Percentiles rank a stretch among this genome's conserved stretches.
Conservation (phyloP, 2,797 vertebrate genomes). For the Luscinia megarhynchos region DNA sequence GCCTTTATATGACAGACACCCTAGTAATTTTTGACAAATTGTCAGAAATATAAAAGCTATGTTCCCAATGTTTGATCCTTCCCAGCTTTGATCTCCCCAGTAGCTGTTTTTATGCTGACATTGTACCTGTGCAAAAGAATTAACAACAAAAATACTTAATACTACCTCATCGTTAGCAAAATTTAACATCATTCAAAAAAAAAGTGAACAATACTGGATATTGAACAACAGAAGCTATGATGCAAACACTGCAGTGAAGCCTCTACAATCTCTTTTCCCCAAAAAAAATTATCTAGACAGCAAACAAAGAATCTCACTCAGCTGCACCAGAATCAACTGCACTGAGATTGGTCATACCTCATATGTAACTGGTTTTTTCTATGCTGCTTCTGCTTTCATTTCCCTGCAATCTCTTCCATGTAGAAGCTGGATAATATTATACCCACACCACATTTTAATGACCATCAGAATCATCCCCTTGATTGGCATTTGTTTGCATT, state of each 20-base stretch:
- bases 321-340: background rate
- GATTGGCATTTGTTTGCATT: background rate
- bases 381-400: background rate
- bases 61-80: slow-evolving; percentile 48
- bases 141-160: slow-evolving; percentile 11
- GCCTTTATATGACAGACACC: background rate
- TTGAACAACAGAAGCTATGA: background rate
- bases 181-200: background rate
- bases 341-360: background rate
- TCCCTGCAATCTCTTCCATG: background rate
- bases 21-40: slow-evolving; percentile 35
- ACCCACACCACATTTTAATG: background rate
- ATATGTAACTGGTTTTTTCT: background rate
- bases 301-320: background rate
- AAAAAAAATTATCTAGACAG: background rate
- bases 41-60: slow-evolving; percentile 33
- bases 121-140: slow-evolving; percentile 33
- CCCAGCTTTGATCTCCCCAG: slow-evolving; percentile 36
- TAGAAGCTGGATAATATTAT: background rate
- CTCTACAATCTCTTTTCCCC: background rate
- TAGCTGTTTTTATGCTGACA: slow-evolving; percentile 39
- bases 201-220: background rate
- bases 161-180: background rate
- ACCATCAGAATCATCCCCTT: background rate
- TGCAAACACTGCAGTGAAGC: background rate